Evolutionary conservation across 30 jellyfish, hydroid and myxozoan species (phyloP).

Genomic region (Clytia hemisphaerica): DNA sequence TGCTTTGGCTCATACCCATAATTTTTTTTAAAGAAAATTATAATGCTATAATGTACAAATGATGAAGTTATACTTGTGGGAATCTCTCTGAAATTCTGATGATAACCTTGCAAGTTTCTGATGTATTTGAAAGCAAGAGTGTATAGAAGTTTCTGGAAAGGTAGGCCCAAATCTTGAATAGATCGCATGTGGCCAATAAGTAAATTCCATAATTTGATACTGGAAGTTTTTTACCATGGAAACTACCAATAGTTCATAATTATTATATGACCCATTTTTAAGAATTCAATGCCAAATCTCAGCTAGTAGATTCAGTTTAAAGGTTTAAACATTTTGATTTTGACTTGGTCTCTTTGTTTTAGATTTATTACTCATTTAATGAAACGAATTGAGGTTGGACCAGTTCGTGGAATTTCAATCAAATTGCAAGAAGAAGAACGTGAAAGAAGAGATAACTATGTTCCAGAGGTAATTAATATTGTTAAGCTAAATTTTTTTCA

Average conservation of each 20-base stretch:
- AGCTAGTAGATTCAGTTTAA: background rate
- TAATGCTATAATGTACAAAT: no score
- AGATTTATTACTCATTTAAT: conserved; percentile 96
- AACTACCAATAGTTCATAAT: no score
- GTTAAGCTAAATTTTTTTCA: background rate
- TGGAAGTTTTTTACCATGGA: background rate
- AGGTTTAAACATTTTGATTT: background rate
- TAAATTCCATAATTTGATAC: background rate
- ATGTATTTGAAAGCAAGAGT: no score
- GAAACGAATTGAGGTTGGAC: conserved; percentile 97
- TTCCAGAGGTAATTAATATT: conserved; percentile 78
- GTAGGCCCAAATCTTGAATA: no score
- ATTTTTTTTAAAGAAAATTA: no score
- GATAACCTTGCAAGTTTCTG: no score
- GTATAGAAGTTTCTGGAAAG: no score
- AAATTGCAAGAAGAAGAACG: conserved; percentile 99
- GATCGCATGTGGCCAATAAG: no score
- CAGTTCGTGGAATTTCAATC: conserved; percentile 99
- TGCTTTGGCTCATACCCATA: no score
- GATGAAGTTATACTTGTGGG: conserved; percentile 43
- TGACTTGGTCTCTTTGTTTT: background rate
- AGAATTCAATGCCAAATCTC: background rate
- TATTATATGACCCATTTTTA: no score
- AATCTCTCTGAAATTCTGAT: conserved; percentile 41
- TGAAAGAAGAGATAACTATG: conserved; percentile 98